These are phyloP conservation scores for Drosophila ustulata DNA, from an alignment of 2,888 invertebrate genomes.

Conservation along the genomic window DNA sequence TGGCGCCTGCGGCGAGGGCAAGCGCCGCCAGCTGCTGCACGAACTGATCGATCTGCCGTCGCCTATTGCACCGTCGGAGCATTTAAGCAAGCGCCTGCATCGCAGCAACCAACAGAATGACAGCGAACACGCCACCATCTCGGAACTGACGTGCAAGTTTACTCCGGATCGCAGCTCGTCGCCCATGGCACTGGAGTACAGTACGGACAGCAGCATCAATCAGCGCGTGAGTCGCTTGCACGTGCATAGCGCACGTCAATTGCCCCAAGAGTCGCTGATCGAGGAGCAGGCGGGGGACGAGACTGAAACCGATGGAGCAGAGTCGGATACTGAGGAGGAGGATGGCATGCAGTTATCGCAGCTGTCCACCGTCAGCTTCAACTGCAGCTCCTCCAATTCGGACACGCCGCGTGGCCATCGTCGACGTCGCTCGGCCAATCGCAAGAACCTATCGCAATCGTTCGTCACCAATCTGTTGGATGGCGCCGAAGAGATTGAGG, in stretches of 20 bases:
- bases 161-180: slow-evolving; percentile 81
- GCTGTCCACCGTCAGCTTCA: slow-evolving; percentile 73
- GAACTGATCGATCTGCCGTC: slow-evolving; percentile 72
- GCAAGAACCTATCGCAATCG: slow-evolving; percentile 84
- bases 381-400: slow-evolving; percentile 77
- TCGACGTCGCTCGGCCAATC: slow-evolving; percentile 81
- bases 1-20: slow-evolving; percentile 41
- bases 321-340: slow-evolving; percentile 54
- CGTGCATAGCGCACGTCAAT: slow-evolving; percentile 66
- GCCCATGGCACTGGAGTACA: slow-evolving; percentile 68
- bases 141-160: slow-evolving; percentile 65
- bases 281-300: slow-evolving; percentile 32
- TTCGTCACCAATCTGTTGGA: slow-evolving; percentile 77
- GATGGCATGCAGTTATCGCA: slow-evolving; percentile 82
- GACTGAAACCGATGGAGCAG: slow-evolving; percentile 13
- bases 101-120: slow-evolving; percentile 20
- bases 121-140: slow-evolving; percentile 42
- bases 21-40: slow-evolving; percentile 63
- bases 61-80: slow-evolving; percentile 75
- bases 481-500: slow-evolving; percentile 48
- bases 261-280: slow-evolving; percentile 23
- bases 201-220: slow-evolving; percentile 79
- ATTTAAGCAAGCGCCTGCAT: slow-evolving; percentile 51
- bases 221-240: slow-evolving; percentile 73
- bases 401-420: slow-evolving; percentile 83